phyloP scores from a whole-genome alignment of 2,113 vertebrate genomes.

The Larimichthys crocea region DNA sequence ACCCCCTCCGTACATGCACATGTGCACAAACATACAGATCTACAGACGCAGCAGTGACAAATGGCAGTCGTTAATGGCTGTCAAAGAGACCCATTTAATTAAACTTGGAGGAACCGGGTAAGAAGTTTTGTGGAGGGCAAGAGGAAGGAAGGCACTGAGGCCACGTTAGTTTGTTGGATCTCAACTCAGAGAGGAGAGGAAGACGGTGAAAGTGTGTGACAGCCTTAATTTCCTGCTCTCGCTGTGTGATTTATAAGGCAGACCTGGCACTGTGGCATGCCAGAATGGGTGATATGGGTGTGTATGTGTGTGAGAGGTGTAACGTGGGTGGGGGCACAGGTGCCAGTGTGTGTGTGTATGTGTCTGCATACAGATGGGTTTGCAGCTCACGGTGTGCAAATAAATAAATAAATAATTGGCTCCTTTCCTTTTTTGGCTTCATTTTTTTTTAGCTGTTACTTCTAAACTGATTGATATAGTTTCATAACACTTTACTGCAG shows the following conservation, averaged over 20 bases:
- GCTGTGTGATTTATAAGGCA: conserved; percentile 72
- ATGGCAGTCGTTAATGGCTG: conserved; percentile 77
- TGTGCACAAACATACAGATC: conserved; percentile 43
- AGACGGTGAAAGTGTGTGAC: conserved; percentile 56
- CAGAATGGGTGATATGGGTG: conserved; percentile 46
- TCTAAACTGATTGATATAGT: neutral
- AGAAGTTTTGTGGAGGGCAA: conserved; percentile 43
- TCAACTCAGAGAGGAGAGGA: conserved; percentile 29
- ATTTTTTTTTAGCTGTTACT: neutral
- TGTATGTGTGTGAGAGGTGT: conserved; percentile 34
- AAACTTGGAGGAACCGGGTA: conserved; percentile 65
- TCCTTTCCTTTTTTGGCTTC: neutral
- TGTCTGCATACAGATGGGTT: conserved; percentile 1
- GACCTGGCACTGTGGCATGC: conserved; percentile 38
- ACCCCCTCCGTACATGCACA: conserved; percentile 3
- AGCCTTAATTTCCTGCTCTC: conserved; percentile 77
- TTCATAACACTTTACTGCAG: neutral
- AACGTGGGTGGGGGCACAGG: conserved; percentile 19
- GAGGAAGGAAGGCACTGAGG: conserved; percentile 36
- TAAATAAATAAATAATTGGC: neutral
- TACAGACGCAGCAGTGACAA: conserved; percentile 62
- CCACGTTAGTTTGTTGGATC: conserved; percentile 51
- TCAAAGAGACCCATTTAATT: conserved; percentile 77
- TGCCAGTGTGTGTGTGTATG: conserved; percentile 25
- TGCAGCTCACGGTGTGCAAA: neutral